These are phyloP conservation scores for Hyposoter dolosus DNA, from an alignment of 2,888 invertebrate species.

Conservation along the genomic window DNA sequence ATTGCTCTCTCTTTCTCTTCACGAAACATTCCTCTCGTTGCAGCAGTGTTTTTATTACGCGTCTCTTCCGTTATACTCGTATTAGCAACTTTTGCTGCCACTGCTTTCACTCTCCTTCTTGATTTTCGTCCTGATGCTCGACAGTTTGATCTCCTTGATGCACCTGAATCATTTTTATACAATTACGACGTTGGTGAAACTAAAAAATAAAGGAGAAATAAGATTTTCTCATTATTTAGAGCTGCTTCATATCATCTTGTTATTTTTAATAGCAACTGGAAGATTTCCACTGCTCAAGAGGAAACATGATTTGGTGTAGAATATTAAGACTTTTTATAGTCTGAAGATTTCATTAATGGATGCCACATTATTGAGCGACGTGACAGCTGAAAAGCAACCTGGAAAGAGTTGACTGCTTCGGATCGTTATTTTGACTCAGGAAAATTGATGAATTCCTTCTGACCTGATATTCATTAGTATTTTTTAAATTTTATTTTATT, in stretches of 20 bases:
- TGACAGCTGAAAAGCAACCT: not conserved
- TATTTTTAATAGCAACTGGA: not conserved
- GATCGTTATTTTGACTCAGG: not conserved
- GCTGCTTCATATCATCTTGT: not conserved
- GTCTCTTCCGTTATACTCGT: conserved; percentile 5
- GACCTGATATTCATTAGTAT: not conserved
- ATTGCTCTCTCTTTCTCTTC: conserved; percentile 62
- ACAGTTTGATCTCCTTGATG: conserved; percentile 20
- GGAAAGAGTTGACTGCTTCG: not conserved
- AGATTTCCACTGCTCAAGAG: not conserved
- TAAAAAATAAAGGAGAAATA: not conserved
- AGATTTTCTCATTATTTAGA: conserved; percentile 12
- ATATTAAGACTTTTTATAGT: not conserved
- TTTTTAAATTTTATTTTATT: no score
- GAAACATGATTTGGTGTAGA: not conserved
- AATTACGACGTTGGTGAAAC: conserved; percentile 2
- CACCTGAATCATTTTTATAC: conserved; percentile 1
- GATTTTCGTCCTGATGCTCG: conserved; percentile 8
- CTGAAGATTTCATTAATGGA: not conserved
- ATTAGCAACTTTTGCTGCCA: not conserved
- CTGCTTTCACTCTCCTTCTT: not conserved
- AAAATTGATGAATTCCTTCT: not conserved
- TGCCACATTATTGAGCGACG: not conserved
- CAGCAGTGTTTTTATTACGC: conserved; percentile 17
- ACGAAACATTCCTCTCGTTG: conserved; percentile 48